Evolutionary conservation across 1,140 invertebrate species (phyloP), one percentile per base, ranked within the genome.

Genomic region (Zaprionus gabonicus): DNA sequence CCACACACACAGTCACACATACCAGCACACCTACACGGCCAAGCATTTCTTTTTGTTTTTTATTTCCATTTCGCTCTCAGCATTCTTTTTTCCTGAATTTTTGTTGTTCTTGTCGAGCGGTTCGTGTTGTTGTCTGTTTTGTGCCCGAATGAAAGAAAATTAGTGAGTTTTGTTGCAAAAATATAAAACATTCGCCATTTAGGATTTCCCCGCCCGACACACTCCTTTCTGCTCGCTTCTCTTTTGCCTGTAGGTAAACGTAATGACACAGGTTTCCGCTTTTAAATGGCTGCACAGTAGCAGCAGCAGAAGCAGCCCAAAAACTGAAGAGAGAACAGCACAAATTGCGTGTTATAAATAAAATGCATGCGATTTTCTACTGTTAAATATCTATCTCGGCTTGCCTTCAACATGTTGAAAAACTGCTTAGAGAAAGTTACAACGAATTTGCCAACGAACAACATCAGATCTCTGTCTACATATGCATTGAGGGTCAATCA

Each of bases 201-300:
- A 62, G 53, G 31, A 49, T 51, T 60, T 28, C 12, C 46, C 59
- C 55, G 41, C 73, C 69, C 5, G 4, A 12, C 13, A 13, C 36
- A 57, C 72, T 56, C 31, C 31, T 34, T 10, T 34, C 9, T 10
- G 31, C 78, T 69, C 59, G 78, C 60, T 51, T 62, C 31, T 76
- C 80, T 77, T 53, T 64, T 69, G 59, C 70, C 76, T 80, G 76
- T 63, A 82, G 76, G 71, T 83, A 83, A 27, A 38, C 74, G 70
- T 70, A 83, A 87, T 87, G 80, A 88, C 83, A 88, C 74, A 88
- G 80, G 83, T 71, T 87, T 86, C 83, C 83, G 80, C 66, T 82
- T 71, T 81, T 71, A 85, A 84, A 84, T 84, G 63, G 75, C 62
- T 70, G 67, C 74, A 10, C 31, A 7, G 28, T 28, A 9, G 28